These are phyloP conservation scores for Drosophila bocki DNA, from an alignment of 1,140 invertebrate species.

Conservation along the genomic window DNA sequence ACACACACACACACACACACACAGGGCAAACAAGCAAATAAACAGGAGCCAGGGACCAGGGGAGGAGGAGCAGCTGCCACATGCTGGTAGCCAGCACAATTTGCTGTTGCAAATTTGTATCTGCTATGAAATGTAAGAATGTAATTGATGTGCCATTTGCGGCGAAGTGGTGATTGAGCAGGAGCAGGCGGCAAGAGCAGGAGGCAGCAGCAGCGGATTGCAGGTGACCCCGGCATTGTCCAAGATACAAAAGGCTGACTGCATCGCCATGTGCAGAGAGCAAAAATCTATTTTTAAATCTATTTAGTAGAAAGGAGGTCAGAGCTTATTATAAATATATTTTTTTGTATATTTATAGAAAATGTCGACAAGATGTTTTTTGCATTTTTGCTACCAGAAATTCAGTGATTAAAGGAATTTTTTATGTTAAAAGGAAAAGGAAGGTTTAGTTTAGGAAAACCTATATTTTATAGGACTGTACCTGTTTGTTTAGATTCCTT, in stretches of 20 bases:
- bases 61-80: slow-evolving; percentile 18
- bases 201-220: background rate
- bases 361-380: background rate
- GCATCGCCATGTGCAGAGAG: background rate
- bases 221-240: slow-evolving; percentile 25
- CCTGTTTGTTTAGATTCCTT: too few species aligned
- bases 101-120: slow-evolving; percentile 71
- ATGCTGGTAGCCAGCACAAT: slow-evolving; percentile 41
- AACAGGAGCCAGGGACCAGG: slow-evolving; percentile 39
- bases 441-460: too few species aligned
- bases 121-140: slow-evolving; percentile 70
- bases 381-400: background rate
- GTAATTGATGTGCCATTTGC: slow-evolving; percentile 79
- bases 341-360: background rate
- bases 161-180: slow-evolving; percentile 43
- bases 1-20: slow-evolving; percentile 18
- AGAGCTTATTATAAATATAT: background rate
- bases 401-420: too few species aligned
- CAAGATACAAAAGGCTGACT: slow-evolving; percentile 16
- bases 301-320: background rate
- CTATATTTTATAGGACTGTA: too few species aligned
- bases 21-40: slow-evolving; percentile 52
- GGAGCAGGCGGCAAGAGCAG: slow-evolving; percentile 12
- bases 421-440: too few species aligned
- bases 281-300: slow-evolving; percentile 6